Conservation (phyloP, 2,888 invertebrate genomes). For the Dasypolia templi region DNA sequence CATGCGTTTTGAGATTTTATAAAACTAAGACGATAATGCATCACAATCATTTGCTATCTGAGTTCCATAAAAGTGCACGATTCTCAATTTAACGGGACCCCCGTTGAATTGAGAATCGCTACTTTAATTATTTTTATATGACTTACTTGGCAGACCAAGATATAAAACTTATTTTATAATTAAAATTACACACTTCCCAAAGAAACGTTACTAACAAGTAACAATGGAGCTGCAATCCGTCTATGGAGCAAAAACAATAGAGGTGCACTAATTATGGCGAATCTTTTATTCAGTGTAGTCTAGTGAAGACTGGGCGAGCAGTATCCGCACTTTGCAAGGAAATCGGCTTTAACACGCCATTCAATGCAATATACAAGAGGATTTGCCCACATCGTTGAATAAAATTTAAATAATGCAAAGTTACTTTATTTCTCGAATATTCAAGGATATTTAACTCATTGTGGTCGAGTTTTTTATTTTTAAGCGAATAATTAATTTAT, state of each 20-base stretch:
- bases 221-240: conserved; percentile 33
- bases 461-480: conserved; percentile 1
- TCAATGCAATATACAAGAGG: conserved; percentile 54
- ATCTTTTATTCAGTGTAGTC: conserved; percentile 71
- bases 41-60: neutral
- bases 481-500: neutral
- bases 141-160: neutral
- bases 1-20: neutral
- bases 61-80: neutral
- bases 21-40: neutral
- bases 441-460: conserved; percentile 12
- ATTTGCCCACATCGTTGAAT: conserved; percentile 51
- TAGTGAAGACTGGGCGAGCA: conserved; percentile 52
- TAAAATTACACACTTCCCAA: conserved; percentile 18
- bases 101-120: no score
- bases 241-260: conserved; percentile 42
- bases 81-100: neutral
- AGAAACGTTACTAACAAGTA: conserved; percentile 24
- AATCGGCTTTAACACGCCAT: conserved; percentile 53
- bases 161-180: neutral
- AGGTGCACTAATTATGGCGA: conserved; percentile 65
- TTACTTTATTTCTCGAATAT: conserved; percentile 35
- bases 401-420: conserved; percentile 56
- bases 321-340: conserved; percentile 63
- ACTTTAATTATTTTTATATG: neutral